Percentiles rank a stretch among this genome's conserved stretches.
Evolutionary conservation across 2,113 vertebrate genomes (phyloP).

Genomic region (Anser brachyrhynchus): DNA sequence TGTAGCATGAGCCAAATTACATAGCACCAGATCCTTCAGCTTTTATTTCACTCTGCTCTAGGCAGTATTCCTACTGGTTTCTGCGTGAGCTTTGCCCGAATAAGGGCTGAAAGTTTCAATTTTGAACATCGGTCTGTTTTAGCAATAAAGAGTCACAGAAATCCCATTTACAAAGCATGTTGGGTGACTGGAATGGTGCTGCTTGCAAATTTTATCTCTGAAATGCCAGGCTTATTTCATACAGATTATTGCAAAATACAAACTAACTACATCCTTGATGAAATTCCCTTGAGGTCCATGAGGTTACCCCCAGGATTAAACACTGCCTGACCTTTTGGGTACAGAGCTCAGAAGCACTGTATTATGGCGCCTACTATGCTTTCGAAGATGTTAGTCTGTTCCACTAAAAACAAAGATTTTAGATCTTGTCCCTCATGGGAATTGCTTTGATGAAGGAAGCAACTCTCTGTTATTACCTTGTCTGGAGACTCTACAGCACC

Average conservation of each 20-base stretch:
- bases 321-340: neutral
- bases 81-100: conserved; percentile 2
- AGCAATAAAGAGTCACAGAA: conserved; percentile 32
- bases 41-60: conserved; percentile 41
- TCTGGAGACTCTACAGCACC: neutral
- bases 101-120: conserved; percentile 18
- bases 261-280: conserved; percentile 29
- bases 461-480: conserved; percentile 31
- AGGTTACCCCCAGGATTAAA: conserved; percentile 44
- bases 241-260: conserved; percentile 45
- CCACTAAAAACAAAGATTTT: conserved; percentile 54
- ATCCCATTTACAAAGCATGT: neutral
- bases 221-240: conserved; percentile 47
- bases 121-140: conserved; percentile 31
- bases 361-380: neutral
- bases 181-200: conserved; percentile 4
- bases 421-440: neutral
- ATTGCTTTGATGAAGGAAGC: conserved; percentile 30
- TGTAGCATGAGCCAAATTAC: conserved; percentile 26
- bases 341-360: conserved; percentile 5
- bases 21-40: conserved; percentile 42
- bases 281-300: conserved; percentile 30
- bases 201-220: conserved; percentile 30
- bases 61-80: conserved; percentile 21
- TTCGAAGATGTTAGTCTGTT: conserved; percentile 18